Percentiles rank a stretch among this genome's conserved stretches.
Evolutionary conservation across 1,140 invertebrate genomes (phyloP).

Genomic region (Solen grandis): DNA sequence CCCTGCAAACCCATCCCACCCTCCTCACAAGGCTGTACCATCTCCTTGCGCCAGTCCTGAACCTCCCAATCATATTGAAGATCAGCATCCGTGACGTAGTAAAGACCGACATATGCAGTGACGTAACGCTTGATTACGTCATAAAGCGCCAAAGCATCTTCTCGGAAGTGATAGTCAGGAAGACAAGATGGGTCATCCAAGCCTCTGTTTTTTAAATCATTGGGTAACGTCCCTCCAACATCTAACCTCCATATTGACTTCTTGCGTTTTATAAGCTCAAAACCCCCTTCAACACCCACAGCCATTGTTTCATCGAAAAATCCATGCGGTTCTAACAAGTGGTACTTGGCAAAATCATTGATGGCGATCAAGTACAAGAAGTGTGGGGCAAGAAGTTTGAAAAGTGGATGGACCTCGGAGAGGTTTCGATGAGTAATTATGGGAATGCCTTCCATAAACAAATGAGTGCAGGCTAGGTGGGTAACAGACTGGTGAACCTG

Average conservation of each 20-base stretch:
- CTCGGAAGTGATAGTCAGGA: slow-evolving; percentile 80
- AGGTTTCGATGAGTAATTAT: slow-evolving; percentile 80
- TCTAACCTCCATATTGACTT: slow-evolving; percentile 34
- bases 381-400: slow-evolving; percentile 82
- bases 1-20: slow-evolving; percentile 37
- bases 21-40: slow-evolving; percentile 1
- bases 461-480: slow-evolving; percentile 80
- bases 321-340: not conserved
- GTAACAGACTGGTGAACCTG: slow-evolving; percentile 79
- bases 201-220: slow-evolving; percentile 60
- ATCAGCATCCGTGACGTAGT: slow-evolving; percentile 43
- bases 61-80: not conserved
- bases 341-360: slow-evolving; percentile 29
- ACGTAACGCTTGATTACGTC: slow-evolving; percentile 78
- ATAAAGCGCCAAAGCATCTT: slow-evolving; percentile 79
- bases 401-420: slow-evolving; percentile 82
- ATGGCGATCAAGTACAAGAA: slow-evolving; percentile 82
- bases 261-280: not conserved
- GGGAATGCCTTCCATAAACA: slow-evolving; percentile 80
- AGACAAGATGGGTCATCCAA: slow-evolving; percentile 73
- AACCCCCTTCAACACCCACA: not conserved
- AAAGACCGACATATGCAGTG: slow-evolving; percentile 54
- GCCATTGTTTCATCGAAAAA: not conserved
- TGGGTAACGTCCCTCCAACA: slow-evolving; percentile 49
- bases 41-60: slow-evolving; percentile 24